Evolutionary conservation across 2,113 vertebrate species (phyloP).

Genomic region (Crotalus tigris): DNA sequence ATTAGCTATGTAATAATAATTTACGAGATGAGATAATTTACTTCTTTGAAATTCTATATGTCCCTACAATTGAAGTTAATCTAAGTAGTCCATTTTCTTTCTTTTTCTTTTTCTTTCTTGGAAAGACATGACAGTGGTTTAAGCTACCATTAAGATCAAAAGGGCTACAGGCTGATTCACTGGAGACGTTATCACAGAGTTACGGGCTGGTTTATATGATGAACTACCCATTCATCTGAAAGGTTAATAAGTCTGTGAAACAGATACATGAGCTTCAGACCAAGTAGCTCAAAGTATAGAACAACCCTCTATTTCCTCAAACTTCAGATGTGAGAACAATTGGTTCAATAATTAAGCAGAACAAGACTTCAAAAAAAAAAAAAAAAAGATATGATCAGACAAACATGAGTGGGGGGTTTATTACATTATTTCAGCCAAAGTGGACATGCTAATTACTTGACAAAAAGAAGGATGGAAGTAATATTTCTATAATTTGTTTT

Average conservation of each 20-base stretch:
- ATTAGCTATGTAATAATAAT: not conserved
- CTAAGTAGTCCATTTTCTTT: not conserved
- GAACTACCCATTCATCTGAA: not conserved
- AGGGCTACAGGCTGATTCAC: not conserved
- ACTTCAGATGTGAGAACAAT: slow-evolving; percentile 56
- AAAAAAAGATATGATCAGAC: slow-evolving; percentile 58
- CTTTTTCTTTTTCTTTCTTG: not conserved
- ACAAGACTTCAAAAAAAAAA: slow-evolving; percentile 20
- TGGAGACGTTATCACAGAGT: not conserved
- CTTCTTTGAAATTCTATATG: slow-evolving; percentile 7
- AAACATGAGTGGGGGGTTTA: slow-evolving; percentile 46
- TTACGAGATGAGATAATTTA: not conserved
- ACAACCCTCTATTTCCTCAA: slow-evolving; percentile 33
- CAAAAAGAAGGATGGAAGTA: not conserved
- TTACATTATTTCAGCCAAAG: not conserved
- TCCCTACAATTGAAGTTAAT: not conserved
- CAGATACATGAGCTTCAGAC: slow-evolving; percentile 24
- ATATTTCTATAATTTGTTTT: not conserved
- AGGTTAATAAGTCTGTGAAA: slow-evolving; percentile 5
- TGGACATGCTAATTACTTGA: not conserved
- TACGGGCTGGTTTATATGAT: not conserved
- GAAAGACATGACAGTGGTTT: not conserved
- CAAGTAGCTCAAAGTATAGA: slow-evolving; percentile 48
- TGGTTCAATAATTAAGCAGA: slow-evolving; percentile 72
- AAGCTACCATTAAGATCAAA: not conserved